Base-by-base conservation (phyloP, 2,888 invertebrate species). In the Heliconius cydno region DNA sequence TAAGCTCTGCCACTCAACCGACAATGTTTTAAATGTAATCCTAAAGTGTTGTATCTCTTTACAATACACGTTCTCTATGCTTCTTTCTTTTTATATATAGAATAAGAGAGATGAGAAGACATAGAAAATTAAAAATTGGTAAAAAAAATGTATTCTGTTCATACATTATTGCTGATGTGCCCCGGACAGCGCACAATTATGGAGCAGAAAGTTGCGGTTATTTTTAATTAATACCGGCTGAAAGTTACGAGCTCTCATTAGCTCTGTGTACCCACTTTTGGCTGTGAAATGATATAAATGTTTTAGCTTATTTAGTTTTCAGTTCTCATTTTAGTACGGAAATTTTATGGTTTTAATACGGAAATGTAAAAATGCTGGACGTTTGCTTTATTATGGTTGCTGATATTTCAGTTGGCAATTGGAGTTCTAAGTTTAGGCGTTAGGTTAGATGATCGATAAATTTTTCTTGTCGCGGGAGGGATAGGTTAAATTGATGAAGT, bases 221-320 rank as follows among this genome's bases (percentile, higher is more conserved):
- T 88, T 88, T 87, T 88, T 86, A 88, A 88, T 89, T 87, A 88
- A 87, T 87, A 83, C 86, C 77, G 79, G 72, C 81, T 79, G 80
- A 65, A 80, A 81, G 77, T 81, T 80, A 73, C 74, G 78, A 72
- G 74, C 78, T 78, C 79, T 83, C 81, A 83, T 83, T 82, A 83
- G 82, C 80, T 75, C 70, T 80, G 78, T 78, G 68, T 82, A 73
- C 80, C 74, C 73, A 78, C 66, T 76, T 78, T 82, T 73, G 68
- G 74, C 77, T 80, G 73, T 65, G 73, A 78, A 80, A 80, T 76
- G 60, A 79, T 79, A 79, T 68, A 79, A 78, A 79, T 75, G 78
- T 79, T 75, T 79, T 79, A 74, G 74, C 75, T 75, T 79, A 79
- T 75, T 75, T 74, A 68, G 78, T 68, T 75, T 65, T 13, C 74